phyloP scores from a whole-genome alignment of 1,140 invertebrate genomes.

The Venustaconcha ellipsiformis region DNA sequence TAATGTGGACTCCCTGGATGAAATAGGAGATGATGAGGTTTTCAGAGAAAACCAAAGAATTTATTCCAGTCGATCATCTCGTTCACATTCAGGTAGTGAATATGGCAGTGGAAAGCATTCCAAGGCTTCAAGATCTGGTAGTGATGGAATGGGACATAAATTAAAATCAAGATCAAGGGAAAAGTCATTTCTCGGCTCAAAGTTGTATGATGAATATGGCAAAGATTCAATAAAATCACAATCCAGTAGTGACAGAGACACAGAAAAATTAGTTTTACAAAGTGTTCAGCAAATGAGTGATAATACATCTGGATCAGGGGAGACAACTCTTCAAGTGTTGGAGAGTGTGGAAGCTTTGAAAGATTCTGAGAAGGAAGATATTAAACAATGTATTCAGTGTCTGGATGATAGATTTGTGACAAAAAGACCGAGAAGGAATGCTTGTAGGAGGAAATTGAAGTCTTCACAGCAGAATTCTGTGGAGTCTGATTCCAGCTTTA shows the following conservation, averaged over 20 bases:
- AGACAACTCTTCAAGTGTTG: constrained; percentile 40
- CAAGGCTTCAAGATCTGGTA: constrained; percentile 12
- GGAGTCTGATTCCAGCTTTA: constrained; percentile 55
- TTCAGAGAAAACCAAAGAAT: constrained; percentile 13
- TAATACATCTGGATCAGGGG: constrained; percentile 22
- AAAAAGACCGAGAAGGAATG: constrained; percentile 32
- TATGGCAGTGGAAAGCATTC: constrained; percentile 1
- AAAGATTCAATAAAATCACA: constrained; percentile 5
- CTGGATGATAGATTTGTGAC: constrained; percentile 64
- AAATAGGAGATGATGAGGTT: constrained; percentile 67
- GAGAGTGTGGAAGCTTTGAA: constrained; percentile 45
- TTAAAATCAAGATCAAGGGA: constrained; percentile 22
- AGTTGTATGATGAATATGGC: not conserved
- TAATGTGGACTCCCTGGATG: constrained; percentile 45
- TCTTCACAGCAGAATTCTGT: constrained; percentile 29
- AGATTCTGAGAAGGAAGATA: constrained; percentile 28
- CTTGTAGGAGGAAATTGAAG: constrained; percentile 17
- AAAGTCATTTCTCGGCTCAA: not conserved
- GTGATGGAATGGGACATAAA: constrained; percentile 13
- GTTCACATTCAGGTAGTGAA: not conserved
- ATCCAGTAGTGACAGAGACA: constrained; percentile 36
- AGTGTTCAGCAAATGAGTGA: constrained; percentile 45
- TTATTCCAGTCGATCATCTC: no score
- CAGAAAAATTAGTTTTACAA: constrained; percentile 44
- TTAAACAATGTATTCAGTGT: constrained; percentile 36